Evolutionary conservation across 2,113 vertebrate species (phyloP), one percentile per base, ranked within the genome.

Genomic region (Poeciliopsis occidentalis): DNA sequence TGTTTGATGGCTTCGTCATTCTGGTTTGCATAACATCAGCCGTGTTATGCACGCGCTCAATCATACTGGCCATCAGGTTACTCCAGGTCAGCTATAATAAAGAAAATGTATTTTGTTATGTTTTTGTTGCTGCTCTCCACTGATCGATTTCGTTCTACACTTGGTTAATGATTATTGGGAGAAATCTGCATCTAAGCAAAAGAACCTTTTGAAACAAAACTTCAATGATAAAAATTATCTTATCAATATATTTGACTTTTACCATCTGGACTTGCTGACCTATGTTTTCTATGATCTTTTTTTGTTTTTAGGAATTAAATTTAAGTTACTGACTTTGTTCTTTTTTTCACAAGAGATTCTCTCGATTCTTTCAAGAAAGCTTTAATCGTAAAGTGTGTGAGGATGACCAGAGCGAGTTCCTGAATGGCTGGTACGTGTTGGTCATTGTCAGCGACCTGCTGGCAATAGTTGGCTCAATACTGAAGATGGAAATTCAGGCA

Each of bases 401-500:
- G 0, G 81, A 95, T 0, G 96, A 98, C 84, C 95, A 92, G 32
- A 86, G 91, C 39, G 95, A 98, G 86, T 99, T 99, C 78, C 86
- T 99, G 73, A 99, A 96, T 0, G 95, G 97, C n/a, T 99, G 98
- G 98, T 98, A 98, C 10, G 51, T 98, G 87, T 87, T 99, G 88
- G 94, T 99, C 31, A 98, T 97, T 1, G 73, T 96, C 91, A 98
- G 98, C 10, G 98, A 99, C 83, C 82, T 97, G 29, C 89, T 99
- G 95, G 96, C 97, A 26, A 95, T 98, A 64, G 84, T 95, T 64
- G 98, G 98, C 34, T 98, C 97, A 24, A 92, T 99, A 87, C 91
- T 99, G 85, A 99, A 99, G 91, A 99, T 99, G 96, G 97, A 98
- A 95, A 99, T 99, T 92, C 97, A 97, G 88, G 95, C 96, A 47